phyloP scores from a whole-genome alignment of 2,797 vertebrate genomes.

The Pygocentrus nattereri region DNA sequence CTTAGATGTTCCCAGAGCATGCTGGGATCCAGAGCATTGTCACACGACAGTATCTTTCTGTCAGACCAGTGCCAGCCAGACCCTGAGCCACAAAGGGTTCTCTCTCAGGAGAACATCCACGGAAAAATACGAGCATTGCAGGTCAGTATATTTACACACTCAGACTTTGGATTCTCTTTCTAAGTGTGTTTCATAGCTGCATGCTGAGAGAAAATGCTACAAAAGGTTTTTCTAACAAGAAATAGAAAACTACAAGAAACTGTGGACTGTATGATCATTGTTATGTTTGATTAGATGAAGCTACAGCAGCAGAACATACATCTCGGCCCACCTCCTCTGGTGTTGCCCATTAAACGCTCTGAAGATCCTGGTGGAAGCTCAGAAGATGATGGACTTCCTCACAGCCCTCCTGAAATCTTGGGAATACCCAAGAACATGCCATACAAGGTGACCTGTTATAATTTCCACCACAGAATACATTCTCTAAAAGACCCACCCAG shows the following conservation, averaged over 20 bases:
- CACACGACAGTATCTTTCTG: slow-evolving; percentile 95
- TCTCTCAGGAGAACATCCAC: slow-evolving; percentile 92
- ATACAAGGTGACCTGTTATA: slow-evolving; percentile 75
- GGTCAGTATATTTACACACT: slow-evolving; percentile 70
- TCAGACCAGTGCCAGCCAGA: slow-evolving; percentile 81
- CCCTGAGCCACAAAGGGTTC: slow-evolving; percentile 79
- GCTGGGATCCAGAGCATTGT: slow-evolving; percentile 89
- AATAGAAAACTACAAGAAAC: not conserved
- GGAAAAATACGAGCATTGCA: slow-evolving; percentile 91
- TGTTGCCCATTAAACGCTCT: slow-evolving; percentile 75
- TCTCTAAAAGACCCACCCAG: not conserved
- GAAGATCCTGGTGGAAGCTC: slow-evolving; percentile 81
- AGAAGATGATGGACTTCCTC: slow-evolving; percentile 82
- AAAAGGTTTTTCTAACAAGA: not conserved
- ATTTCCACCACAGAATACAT: not conserved
- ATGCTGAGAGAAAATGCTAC: not conserved
- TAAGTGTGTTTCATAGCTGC: not conserved
- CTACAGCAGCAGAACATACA: slow-evolving; percentile 89
- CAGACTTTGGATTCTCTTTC: not conserved
- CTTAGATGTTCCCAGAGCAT: slow-evolving; percentile 78
- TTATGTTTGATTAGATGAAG: slow-evolving; percentile 81
- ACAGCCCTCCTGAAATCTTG: slow-evolving; percentile 80
- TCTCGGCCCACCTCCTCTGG: slow-evolving; percentile 82
- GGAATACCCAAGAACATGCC: slow-evolving; percentile 55
- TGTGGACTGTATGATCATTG: not conserved